Base-by-base conservation (phyloP, 1,140 invertebrate species). In the Brachionus manjavacas region DNA sequence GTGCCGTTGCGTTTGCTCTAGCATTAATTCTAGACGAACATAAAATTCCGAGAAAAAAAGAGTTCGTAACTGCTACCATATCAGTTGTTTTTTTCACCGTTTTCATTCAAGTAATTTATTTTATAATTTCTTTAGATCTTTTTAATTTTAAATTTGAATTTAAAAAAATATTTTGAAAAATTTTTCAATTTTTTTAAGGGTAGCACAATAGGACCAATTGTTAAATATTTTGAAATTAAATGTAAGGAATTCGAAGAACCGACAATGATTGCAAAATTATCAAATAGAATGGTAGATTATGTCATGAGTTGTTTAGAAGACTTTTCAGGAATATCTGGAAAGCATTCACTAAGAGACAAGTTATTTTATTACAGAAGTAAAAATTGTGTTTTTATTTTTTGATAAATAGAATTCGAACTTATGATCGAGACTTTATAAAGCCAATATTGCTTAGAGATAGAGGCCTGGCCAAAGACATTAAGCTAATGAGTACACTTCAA, bases 11-110 rank as follows among this genome's bases (percentile, higher is more conserved):
- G 39, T 99, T 99, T 90, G 96, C 96, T 39, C 90, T 99, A 85
- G 96, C 96, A 43, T 91, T 98, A 64, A 92, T 98, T 86, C 94
- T 99, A 85, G 92, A 96, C 78, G 89, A 90, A 39, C 86, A 90
- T 1, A 88, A 92, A 16, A 87, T 90, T 23, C 88, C 89, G 4
- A 88, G 90, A 49, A 91, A 91, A 83, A 86, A 88, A 1, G 96
- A 98, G 93, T 96, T 98, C 89, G 94, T 99, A 41, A 98, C 97
- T 35, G 96, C 97, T 2, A 98, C 97, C 0, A 97, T 99, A 88
- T 93, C 96, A 74, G 95, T 99, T 81, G 95, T 99, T 87, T 97
- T 98, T 89, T 99, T 99, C 91, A 99, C 97, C 11, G 96, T 99
- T 4, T 98, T 99, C 90, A 92, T 97, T 86, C 94, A 93, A 72